These are phyloP conservation scores for Agrochola macilenta DNA, from an alignment of 2,888 invertebrate species.

Conservation along the genomic window DNA sequence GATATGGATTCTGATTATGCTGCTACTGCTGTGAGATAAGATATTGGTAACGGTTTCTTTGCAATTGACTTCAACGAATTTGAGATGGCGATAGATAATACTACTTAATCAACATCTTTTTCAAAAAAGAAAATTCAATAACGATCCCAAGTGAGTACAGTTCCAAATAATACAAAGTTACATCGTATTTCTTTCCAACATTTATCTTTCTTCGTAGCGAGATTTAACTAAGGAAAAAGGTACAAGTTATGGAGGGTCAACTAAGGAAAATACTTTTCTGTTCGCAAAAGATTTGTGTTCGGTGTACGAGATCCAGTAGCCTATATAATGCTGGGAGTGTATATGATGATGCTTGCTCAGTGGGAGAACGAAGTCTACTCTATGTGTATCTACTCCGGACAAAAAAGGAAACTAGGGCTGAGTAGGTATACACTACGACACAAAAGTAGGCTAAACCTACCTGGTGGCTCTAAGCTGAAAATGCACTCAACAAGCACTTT, in stretches of 20 bases:
- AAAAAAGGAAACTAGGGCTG: no score
- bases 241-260: conserved; percentile 61
- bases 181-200: conserved; percentile 35
- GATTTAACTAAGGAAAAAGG: conserved; percentile 60
- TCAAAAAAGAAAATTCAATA: neutral
- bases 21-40: no score
- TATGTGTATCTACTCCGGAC: neutral
- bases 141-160: neutral
- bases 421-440: no score
- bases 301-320: conserved; percentile 5
- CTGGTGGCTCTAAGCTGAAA: no score
- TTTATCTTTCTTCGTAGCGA: conserved; percentile 46
- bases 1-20: no score
- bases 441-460: no score
- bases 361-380: neutral
- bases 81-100: neutral
- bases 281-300: conserved; percentile 54
- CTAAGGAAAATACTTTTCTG: conserved; percentile 53
- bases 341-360: neutral
- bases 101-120: neutral
- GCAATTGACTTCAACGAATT: no score
- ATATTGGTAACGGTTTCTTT: no score
- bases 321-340: no score
- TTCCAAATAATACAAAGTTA: conserved; percentile 22
- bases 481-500: no score